Conservation (phyloP, 2,888 invertebrate species). For the Cheilosia scutellata region DNA sequence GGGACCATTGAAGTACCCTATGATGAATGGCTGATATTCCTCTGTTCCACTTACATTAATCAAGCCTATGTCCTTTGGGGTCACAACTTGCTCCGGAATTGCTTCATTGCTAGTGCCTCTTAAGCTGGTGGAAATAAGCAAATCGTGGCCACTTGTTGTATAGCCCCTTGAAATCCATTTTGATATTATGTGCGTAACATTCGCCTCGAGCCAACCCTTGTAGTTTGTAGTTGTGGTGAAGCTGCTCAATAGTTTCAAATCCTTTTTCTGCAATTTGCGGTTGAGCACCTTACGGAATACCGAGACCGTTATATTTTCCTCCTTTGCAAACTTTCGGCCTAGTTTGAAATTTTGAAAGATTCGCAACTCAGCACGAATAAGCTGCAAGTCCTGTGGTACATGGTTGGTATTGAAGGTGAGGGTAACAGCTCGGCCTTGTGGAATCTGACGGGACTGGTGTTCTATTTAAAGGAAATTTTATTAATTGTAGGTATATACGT, state of each 20-base stretch:
- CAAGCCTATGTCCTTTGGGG: constrained; percentile 91
- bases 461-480: constrained; percentile 4
- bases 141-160: constrained; percentile 33
- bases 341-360: constrained; percentile 87
- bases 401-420: constrained; percentile 96
- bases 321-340: constrained; percentile 61
- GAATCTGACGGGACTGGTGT: background rate
- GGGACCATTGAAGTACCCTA: constrained; percentile 92
- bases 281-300: constrained; percentile 78
- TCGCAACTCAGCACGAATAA: constrained; percentile 92
- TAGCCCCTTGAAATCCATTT: constrained; percentile 88
- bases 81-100: constrained; percentile 87
- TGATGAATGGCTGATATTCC: constrained; percentile 95
- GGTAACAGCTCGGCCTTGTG: background rate
- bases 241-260: constrained; percentile 18
- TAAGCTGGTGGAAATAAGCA: constrained; percentile 25
- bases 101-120: constrained; percentile 30
- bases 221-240: constrained; percentile 89
- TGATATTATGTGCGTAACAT: constrained; percentile 90
- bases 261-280: constrained; percentile 78
- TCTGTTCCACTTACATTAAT: constrained; percentile 86
- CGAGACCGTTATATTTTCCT: constrained; percentile 78
- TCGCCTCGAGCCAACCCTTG: constrained; percentile 94
- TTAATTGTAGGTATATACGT: background rate
- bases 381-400: constrained; percentile 90